Conservation (phyloP, 2,797 vertebrate genomes). For the Danionella dracula region DNA sequence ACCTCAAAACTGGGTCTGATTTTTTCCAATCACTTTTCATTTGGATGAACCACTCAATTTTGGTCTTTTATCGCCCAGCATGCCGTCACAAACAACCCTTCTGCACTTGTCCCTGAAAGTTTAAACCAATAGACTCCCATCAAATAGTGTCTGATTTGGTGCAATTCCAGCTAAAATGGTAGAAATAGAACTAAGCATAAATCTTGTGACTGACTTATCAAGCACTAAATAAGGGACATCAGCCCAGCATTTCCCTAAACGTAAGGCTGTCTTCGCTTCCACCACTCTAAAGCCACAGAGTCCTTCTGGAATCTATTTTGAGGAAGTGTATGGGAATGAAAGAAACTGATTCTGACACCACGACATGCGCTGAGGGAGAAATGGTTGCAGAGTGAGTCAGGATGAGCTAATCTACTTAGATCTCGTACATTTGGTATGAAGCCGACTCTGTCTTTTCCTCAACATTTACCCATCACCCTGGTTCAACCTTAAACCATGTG, state of each 20-base stretch:
- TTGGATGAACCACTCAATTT: too few relatives aligned
- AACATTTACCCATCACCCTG: neutral
- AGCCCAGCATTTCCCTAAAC: neutral
- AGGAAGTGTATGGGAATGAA: neutral
- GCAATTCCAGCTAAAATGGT: too few relatives aligned
- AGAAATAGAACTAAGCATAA: too few relatives aligned
- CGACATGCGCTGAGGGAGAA: neutral
- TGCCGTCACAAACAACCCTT: too few relatives aligned
- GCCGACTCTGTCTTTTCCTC: neutral
- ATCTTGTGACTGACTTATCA: too few relatives aligned
- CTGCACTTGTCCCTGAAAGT: too few relatives aligned
- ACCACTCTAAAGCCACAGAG: neutral
- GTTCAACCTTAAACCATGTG: slow-evolving; percentile 15
- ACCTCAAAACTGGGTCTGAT: too few relatives aligned
- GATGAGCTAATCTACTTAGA: slow-evolving; percentile 15
- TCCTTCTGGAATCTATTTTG: neutral
- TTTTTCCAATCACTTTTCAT: too few relatives aligned
- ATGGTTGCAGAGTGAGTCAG: slow-evolving; percentile 31
- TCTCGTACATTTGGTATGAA: neutral
- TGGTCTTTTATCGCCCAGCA: too few relatives aligned
- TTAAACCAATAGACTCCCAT: too few relatives aligned
- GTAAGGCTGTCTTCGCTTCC: neutral
- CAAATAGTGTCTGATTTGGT: too few relatives aligned
- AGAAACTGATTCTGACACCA: slow-evolving; percentile 9
- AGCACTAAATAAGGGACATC: too few relatives aligned